Conservation (phyloP, 2,888 invertebrate genomes). For the Eupeodes latifasciatus region DNA sequence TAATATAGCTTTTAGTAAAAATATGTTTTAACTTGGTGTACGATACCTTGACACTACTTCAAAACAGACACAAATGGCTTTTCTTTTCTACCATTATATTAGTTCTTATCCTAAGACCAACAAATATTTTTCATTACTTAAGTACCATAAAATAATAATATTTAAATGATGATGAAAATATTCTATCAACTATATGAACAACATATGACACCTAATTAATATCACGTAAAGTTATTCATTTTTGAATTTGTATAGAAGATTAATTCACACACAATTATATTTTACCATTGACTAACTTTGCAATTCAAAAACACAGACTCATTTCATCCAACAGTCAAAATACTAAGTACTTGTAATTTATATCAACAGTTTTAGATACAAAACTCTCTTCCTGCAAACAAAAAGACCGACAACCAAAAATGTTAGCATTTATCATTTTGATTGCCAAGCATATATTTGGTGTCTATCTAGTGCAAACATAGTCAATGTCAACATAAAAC, state of each 20-base stretch:
- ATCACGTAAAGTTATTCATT: conserved; percentile 31
- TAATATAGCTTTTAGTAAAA: too few species aligned
- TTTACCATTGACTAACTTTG: conserved; percentile 72
- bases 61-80: too few species aligned
- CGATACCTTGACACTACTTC: too few species aligned
- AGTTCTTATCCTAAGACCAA: too few species aligned
- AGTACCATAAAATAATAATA: neutral
- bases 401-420: conserved; percentile 50
- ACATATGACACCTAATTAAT: conserved; percentile 62
- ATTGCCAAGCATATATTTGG: conserved; percentile 70
- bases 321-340: conserved; percentile 59
- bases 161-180: conserved; percentile 3
- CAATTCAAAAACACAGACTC: conserved; percentile 47
- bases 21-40: too few species aligned
- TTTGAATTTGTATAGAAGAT: conserved; percentile 23
- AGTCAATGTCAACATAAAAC: conserved; percentile 60
- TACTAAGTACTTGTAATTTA: conserved; percentile 65
- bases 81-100: too few species aligned
- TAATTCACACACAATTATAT: conserved; percentile 63
- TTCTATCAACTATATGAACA: conserved; percentile 6
- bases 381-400: conserved; percentile 41
- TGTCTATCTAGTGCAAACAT: conserved; percentile 39
- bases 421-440: conserved; percentile 67
- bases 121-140: neutral
- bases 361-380: conserved; percentile 54